Percentiles rank a stretch among this genome's conserved stretches.
These are phyloP conservation scores for Odontocerum albicorne DNA, from an alignment of 2,888 invertebrate genomes.

Conservation along the genomic window DNA sequence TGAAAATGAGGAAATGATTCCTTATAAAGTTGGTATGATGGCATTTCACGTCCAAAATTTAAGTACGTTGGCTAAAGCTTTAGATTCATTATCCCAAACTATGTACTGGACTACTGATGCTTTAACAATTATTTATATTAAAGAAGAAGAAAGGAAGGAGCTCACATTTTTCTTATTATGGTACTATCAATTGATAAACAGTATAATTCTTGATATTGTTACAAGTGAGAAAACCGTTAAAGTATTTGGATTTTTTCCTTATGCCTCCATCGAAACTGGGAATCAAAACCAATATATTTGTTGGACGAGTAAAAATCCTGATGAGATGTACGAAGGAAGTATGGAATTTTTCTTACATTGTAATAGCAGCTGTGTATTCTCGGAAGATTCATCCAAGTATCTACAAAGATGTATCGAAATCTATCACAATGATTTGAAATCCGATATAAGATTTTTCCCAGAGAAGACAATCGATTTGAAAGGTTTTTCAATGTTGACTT, in stretches of 20 bases:
- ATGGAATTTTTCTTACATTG: no score
- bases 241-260: conserved; percentile 18
- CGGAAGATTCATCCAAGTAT: no score
- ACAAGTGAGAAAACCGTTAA: conserved; percentile 1
- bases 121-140: conserved; percentile 13
- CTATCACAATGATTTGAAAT: no score
- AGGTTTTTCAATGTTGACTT: conserved; percentile 40
- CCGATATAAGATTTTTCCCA: conserved; percentile 3
- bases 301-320: conserved; percentile 22
- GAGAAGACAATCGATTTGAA: conserved; percentile 41
- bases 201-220: conserved; percentile 16
- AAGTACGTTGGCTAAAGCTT: conserved; percentile 10
- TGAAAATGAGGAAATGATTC: conserved; percentile 22
- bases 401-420: no score
- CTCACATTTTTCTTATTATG: conserved; percentile 28
- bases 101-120: conserved; percentile 23
- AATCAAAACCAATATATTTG: conserved; percentile 23
- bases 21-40: conserved; percentile 19
- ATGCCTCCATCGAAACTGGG: no score
- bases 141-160: neutral
- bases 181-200: conserved; percentile 24
- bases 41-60: conserved; percentile 15
- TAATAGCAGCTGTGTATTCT: no score
- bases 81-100: conserved; percentile 14
- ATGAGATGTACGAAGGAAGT: no score